These are phyloP conservation scores for Loriculus beryllinus DNA, from an alignment of 2,797 vertebrate genomes.

Conservation along the genomic window DNA sequence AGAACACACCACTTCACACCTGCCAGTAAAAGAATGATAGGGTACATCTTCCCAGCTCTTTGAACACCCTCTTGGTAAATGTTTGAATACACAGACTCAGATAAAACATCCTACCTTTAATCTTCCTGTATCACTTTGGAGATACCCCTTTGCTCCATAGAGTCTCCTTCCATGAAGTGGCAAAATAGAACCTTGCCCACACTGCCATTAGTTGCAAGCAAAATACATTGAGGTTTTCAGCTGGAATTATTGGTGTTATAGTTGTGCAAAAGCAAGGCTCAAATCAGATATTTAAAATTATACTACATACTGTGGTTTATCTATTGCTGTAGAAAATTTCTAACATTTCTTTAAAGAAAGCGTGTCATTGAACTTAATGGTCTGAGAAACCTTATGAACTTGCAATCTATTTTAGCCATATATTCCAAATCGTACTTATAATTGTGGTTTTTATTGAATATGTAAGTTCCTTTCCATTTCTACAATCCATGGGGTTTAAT, in stretches of 20 bases:
- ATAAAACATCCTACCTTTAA: background rate
- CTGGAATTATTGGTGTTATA: slow-evolving; percentile 7
- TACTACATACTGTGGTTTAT: background rate
- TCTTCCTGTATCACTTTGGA: background rate
- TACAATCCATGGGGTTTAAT: background rate
- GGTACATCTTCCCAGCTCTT: background rate
- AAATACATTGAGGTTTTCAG: background rate
- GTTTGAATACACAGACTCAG: background rate
- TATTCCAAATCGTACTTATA: slow-evolving; percentile 33
- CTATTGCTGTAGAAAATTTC: slow-evolving; percentile 6
- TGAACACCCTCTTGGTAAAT: background rate
- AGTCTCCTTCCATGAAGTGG: background rate
- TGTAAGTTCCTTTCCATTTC: slow-evolving; percentile 6
- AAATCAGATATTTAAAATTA: slow-evolving; percentile 30
- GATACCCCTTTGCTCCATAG: background rate
- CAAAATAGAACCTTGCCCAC: background rate
- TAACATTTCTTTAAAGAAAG: slow-evolving; percentile 33
- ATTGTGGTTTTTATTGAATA: slow-evolving; percentile 42
- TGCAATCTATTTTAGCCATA: slow-evolving; percentile 13
- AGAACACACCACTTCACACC: background rate
- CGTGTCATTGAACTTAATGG: slow-evolving; percentile 6
- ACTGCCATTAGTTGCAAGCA: background rate
- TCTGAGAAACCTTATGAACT: slow-evolving; percentile 30
- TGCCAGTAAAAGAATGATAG: background rate
- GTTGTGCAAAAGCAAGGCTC: slow-evolving; percentile 1